These are phyloP conservation scores for Cephalopachus bancanus DNA, from an alignment of 2,797 vertebrate genomes.

Conservation along the genomic window DNA sequence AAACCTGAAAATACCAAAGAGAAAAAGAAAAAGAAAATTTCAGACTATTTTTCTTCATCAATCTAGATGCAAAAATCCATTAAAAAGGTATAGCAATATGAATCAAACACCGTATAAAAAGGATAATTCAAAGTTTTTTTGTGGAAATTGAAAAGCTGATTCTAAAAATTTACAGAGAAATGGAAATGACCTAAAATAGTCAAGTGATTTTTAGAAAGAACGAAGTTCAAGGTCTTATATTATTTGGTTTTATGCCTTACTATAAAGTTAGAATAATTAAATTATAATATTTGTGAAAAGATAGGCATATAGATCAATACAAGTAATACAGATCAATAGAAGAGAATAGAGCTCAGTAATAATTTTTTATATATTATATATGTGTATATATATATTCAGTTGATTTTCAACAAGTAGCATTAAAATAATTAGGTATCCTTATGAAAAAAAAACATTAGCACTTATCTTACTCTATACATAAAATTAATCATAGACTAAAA, in stretches of 20 bases:
- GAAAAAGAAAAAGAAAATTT: neutral
- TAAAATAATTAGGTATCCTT: neutral
- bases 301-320: neutral
- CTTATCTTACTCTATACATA: neutral
- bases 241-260: constrained; percentile 21
- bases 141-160: constrained; percentile 29
- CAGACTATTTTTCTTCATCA: neutral
- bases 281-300: constrained; percentile 11
- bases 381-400: neutral
- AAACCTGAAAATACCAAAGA: neutral
- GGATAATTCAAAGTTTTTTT: neutral
- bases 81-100: neutral
- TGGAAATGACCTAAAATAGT: neutral
- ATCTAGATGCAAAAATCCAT: constrained; percentile 2
- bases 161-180: constrained; percentile 30
- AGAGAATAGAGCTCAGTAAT: constrained; percentile 61
- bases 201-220: constrained; percentile 8
- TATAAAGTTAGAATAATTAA: neutral
- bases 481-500: constrained; percentile 43
- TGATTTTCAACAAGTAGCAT: constrained; percentile 48
- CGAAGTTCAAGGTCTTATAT: constrained; percentile 2
- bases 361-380: neutral
- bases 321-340: constrained; percentile 5
- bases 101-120: neutral
- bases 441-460: neutral